Evolutionary conservation across 2,113 vertebrate genomes (phyloP), one percentile per base, ranked within the genome.

Genomic region (Clarias gariepinus): DNA sequence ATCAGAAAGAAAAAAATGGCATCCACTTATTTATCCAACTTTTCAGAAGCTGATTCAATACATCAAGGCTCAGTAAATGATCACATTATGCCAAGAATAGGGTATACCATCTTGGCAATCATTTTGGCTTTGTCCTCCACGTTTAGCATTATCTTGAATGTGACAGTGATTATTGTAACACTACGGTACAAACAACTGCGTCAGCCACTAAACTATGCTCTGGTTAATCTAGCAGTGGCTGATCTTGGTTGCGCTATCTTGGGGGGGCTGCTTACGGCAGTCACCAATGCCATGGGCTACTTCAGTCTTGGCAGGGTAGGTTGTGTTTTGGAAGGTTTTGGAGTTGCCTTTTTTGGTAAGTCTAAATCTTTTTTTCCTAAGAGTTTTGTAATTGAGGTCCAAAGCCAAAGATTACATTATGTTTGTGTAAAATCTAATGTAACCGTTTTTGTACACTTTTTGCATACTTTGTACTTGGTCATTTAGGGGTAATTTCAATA

Each of bases 281-380:
- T 95, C 18, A 94, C 92, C 81, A 95, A 90, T 64, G 94, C 93
- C 71, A 92, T 94, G 91, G 94, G 94, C 61, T 94, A 95, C 91
- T 95, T 95, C 91, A 94, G 92, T 85, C 89, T 95, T 66, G 94
- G 95, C 66, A 92, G 89, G 52, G n/a, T 90, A 36, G 95, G 93
- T 69, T 96, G 94, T 66, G 90, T 94, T 73, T 76, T 94, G 19
- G 93, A 95, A 91, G 95, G 91, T 33, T 96, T 95, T 84, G 89
- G 93, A 19, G 94, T 96, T 28, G 83, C 93, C 28, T 95, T 96
- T 87, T 96, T 96, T 83, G 95, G 95, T 95, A 86, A 94, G 95
- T 92, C 18, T 4, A 52, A 57, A 78, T 0, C 11, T 74, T 1
- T 52, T 76, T 52, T 13, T n/a, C 73, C 23, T 25, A 0, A 15